These are phyloP conservation scores for Hydrotaea diabolus DNA, from an alignment of 2,888 invertebrate species.

Conservation along the genomic window DNA sequence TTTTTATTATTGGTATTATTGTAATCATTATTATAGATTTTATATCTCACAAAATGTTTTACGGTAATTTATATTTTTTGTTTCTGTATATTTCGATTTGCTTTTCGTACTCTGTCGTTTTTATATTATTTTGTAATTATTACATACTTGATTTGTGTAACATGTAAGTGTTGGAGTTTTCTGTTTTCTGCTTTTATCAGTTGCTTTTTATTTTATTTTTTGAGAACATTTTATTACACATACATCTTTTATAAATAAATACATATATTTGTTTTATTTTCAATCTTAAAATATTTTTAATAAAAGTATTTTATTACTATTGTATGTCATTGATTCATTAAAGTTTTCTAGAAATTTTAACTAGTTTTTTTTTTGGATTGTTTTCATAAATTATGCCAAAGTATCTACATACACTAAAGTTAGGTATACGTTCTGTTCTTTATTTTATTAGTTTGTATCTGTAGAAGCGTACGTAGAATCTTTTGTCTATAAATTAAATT, in stretches of 20 bases:
- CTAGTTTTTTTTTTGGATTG: no score
- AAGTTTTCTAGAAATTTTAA: slow-evolving; percentile 19
- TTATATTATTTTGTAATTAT: slow-evolving; percentile 44
- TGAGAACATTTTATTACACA: slow-evolving; percentile 41
- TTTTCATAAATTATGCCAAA: slow-evolving; percentile 30
- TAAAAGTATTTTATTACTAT: slow-evolving; percentile 8
- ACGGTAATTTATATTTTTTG: not conserved
- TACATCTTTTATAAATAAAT: slow-evolving; percentile 17
- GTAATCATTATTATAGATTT: slow-evolving; percentile 1
- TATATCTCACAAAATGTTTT: slow-evolving; percentile 42
- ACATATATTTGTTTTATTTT: slow-evolving; percentile 21
- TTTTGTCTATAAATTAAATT: not conserved
- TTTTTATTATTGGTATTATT: slow-evolving; percentile 9
- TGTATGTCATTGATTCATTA: slow-evolving; percentile 19
- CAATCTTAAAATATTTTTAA: slow-evolving; percentile 31
- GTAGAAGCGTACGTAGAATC: slow-evolving; percentile 31
- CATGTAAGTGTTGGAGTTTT: not conserved
- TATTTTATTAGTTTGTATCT: not conserved
- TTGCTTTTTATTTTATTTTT: not conserved
- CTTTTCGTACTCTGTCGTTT: slow-evolving; percentile 12
- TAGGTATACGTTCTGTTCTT: not conserved
- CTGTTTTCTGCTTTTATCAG: not conserved
- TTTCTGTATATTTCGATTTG: not conserved
- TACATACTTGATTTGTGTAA: not conserved
- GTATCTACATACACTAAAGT: slow-evolving; percentile 46